Evolutionary conservation across 2,888 invertebrate species (phyloP), one percentile per base, ranked within the genome.

Genomic region (Pegoplata infirma): DNA sequence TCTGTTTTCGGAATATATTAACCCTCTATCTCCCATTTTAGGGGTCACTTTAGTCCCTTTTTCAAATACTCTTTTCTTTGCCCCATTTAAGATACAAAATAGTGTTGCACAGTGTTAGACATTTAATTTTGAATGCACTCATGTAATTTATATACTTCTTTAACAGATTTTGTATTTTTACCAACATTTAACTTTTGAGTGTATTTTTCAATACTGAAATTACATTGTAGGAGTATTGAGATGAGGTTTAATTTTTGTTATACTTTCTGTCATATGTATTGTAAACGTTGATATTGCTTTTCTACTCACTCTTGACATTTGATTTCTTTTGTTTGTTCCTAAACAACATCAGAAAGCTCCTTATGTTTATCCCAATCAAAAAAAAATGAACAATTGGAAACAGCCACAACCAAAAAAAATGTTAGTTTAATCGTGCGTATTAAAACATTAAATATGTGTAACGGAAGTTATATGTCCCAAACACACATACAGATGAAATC

Each of bases 401-500:
- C n/a, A 36, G 40, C 49, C 55, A 53, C 17, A 56, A 46, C 8
- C 63, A 46, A 51, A 12, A 44, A n/a, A 76, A 58, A 58, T 64
- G 63, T 59, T 69, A 49, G 76, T 61, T 76, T 32, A 76, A 76
- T 76, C 76, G 76, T 76, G 76, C 71, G 76, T 76, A 55, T 25
- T 47, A 53, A 64, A 47, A 44, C 58, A 59, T 68, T 73, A 55
- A 66, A 61, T 71, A 47, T 51, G 59, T 71, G 67, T 23, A 55
- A 51, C 58, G 56, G 14, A 36, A 23, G 17, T 2, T 19, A 56
- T 21, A 56, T 71, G 55, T 28, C 49, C 36, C 12, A 40, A 53
- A 40, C 19, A 64, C 7, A 36, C n/a, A 7, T 44, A 21, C 8
- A 25, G 6, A 44, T 12, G 16, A 21, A 46, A 16, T 4, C 14